Evolutionary conservation across 2,797 vertebrate genomes (phyloP), one percentile per base, ranked within the genome.

Genomic region (Bradypus variegatus): DNA sequence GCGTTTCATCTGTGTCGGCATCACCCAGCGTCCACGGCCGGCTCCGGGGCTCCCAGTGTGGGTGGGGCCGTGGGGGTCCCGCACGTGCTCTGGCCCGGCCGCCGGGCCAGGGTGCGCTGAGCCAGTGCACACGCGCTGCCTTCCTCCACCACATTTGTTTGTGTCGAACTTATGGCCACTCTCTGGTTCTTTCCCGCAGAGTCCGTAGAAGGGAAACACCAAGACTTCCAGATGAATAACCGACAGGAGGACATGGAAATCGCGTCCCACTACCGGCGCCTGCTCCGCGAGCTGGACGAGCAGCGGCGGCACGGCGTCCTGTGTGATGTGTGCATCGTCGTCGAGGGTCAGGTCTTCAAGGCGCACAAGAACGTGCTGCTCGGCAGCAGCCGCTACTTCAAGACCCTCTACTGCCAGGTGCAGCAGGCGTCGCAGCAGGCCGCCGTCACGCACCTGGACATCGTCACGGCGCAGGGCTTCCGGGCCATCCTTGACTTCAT

Each of bases 181-280:
- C 78, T 93, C 33, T 55, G 23, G 0, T 91, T 95, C 41, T 95
- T 93, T 64, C 75, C 93, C 82, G 0, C 97, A 98, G 98, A 95
- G 95, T 87, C 94, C 94, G 93, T 97, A 97, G 96, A 89, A 95
- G 97, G 97, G 97, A 94, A 97, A 76, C 98, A 95, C 97, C 98
- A 97, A 97, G 97, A 97, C 97, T 98, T 97, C 98, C 99, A 97
- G 92, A 99, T 99, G 99, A 99, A 99, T 98, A 98, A 99, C 98
- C 98, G 98, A 94, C 99, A 98, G 97, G 99, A 99, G 98, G 98
- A 99, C 96, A 99, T 99, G 99, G 99, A 99, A 98, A 99, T 99
- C 96, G 97, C 99, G 89, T 99, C 99, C 97, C 99, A 99, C 98
- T 99, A 99, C 97, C 98, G 98, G 89, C 99, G 99, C 92, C 98